Base-by-base conservation (phyloP, 2,888 invertebrate species). In the Lathronympha strigana region DNA sequence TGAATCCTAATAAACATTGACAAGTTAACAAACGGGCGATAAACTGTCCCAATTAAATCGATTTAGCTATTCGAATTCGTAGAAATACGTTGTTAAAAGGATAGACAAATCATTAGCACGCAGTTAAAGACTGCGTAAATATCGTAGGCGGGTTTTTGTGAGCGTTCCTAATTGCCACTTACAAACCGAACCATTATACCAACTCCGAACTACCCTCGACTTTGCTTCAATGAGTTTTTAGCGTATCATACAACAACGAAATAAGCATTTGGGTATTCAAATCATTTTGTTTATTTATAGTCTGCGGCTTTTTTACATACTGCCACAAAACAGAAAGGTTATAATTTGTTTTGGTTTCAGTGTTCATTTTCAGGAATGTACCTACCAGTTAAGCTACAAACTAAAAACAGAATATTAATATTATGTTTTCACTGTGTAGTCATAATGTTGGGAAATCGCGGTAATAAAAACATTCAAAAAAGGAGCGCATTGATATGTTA, bases 91-190 rank as follows among this genome's bases (percentile, higher is more conserved):
- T 33, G 49, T 53, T 50, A 68, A 67, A 72, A 68, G 62, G 36
- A 21, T 57, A 51, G 47, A 33, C 21, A 57, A 68, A 73, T 74
- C 72, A 71, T 75, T 77, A 69, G 64, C 74, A 71, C 72, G 67
- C 68, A 73, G 69, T 63, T 61, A 36, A 43, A 43, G 19, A 67
- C 63, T 58, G 49, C 33, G 73, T 74, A 74, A 81, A 80, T 80
- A 68, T 71, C 70, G 58, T 70, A 75, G 67, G 61, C 25, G 53
- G 61, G 61, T 67, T 62, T 76, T 66, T 66, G 74, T 74, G 79
- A 81, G 80, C 76, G 76, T 67, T 61, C 70, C 73, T 81, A 82
- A 83, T 82, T 82, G 80, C 73, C 75, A 76, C 75, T 78, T 74
- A 78, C 71, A 67, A 45, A 64, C 60, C 66, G 15, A 25, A n/a